Conservation (phyloP, 1,140 invertebrate species). For the Drosophila elegans region DNA sequence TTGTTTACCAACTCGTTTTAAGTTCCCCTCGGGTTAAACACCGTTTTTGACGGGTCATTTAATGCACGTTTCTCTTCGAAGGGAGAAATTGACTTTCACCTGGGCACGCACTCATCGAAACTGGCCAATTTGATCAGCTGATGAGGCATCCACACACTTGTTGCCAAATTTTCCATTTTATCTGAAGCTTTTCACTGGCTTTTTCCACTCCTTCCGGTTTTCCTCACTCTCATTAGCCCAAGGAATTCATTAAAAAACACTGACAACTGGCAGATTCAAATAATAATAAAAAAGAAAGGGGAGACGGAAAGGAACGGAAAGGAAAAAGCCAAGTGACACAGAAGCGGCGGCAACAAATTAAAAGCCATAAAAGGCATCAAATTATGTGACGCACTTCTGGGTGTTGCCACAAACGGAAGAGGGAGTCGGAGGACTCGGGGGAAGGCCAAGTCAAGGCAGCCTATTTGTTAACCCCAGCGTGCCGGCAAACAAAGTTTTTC, state of each 20-base stretch:
- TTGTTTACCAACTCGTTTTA: not conserved
- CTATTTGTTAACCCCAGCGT: constrained; percentile 80
- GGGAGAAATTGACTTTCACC: constrained; percentile 1
- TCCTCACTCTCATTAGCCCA: constrained; percentile 54
- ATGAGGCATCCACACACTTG: constrained; percentile 44
- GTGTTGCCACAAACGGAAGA: constrained; percentile 49
- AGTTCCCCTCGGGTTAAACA: constrained; percentile 1
- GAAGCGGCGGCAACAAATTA: constrained; percentile 72
- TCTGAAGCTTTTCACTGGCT: constrained; percentile 10
- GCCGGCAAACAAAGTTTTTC: constrained; percentile 81
- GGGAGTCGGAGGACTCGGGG: not conserved
- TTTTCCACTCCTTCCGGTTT: not conserved
- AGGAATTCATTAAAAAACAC: constrained; percentile 60
- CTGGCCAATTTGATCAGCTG: constrained; percentile 46
- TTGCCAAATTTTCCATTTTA: constrained; percentile 23
- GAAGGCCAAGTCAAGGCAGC: constrained; percentile 46
- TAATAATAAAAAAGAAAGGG: constrained; percentile 35
- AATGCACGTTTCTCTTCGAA: not conserved
- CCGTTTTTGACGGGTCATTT: constrained; percentile 7
- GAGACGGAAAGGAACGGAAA: constrained; percentile 30
- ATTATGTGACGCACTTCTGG: constrained; percentile 75
- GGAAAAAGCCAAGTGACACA: constrained; percentile 35
- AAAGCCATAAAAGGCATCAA: constrained; percentile 80
- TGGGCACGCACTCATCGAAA: not conserved
- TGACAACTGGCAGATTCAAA: constrained; percentile 46